A percentile compares a stretch with the other conserved stretches of the same genome.
Conservation (phyloP, 1,140 invertebrate species). For the Trichomalopsis sarcophagae region DNA sequence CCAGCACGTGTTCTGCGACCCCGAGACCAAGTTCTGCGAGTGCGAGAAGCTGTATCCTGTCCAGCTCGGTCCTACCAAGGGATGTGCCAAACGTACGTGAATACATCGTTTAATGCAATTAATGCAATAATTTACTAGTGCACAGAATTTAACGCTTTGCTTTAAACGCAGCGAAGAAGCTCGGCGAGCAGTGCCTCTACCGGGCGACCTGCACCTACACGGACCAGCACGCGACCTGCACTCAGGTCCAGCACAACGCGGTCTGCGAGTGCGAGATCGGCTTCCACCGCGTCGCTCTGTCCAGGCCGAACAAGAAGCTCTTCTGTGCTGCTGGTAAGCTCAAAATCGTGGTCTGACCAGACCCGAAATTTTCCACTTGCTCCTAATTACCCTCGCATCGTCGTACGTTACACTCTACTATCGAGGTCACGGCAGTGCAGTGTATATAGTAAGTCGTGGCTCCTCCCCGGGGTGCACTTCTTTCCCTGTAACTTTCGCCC, state of each 20-base stretch:
- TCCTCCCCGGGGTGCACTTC: background rate
- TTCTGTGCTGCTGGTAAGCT: slow-evolving; percentile 87
- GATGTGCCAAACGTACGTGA: slow-evolving; percentile 87
- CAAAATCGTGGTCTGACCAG: background rate
- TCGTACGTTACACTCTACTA: background rate
- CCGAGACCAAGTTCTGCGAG: slow-evolving; percentile 80
- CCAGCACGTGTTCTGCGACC: slow-evolving; percentile 85
- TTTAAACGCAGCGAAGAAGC: slow-evolving; percentile 80
- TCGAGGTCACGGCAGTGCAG: background rate
- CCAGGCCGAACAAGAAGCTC: slow-evolving; percentile 82
- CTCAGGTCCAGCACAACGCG: slow-evolving; percentile 89
- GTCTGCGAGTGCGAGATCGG: slow-evolving; percentile 87
- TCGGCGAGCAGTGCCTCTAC: slow-evolving; percentile 91
- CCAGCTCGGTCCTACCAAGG: slow-evolving; percentile 81
- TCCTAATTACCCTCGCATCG: background rate
- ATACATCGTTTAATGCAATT: no score
- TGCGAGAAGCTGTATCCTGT: slow-evolving; percentile 88
- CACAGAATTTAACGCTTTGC: no score
- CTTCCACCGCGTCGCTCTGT: slow-evolving; percentile 85
- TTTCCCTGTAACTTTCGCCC: background rate
- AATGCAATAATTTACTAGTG: no score
- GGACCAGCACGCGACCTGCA: slow-evolving; percentile 86
- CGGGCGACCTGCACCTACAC: slow-evolving; percentile 84
- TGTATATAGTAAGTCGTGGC: no score
- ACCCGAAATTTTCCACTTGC: background rate